Evolutionary conservation across 2,113 vertebrate species (phyloP), one percentile per base, ranked within the genome.

Genomic region (Carassius auratus): DNA sequence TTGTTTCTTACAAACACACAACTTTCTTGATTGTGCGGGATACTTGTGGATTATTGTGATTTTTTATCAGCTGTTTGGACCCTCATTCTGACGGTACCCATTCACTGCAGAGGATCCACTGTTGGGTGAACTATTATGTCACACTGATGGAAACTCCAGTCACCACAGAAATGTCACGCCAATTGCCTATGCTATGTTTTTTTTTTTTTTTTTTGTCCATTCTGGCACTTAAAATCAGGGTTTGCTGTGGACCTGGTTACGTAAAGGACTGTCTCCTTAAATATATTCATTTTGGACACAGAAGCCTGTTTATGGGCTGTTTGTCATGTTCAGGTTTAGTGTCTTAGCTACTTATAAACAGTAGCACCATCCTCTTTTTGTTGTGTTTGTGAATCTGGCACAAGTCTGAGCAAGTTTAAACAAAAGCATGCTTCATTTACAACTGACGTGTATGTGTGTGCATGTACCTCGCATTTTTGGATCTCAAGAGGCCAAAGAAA

Each of bases 321-420:
- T 30, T 23, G 23, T 38, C 68, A 19, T 19, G 15, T 55, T 55
- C 15, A 55, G 52, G 52, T 14, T 75, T 12, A 30, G 48, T 15
- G 74, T 74, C 19, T 23, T 42, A 76, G 42, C 45, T 2, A 1
- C n/a, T 48, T 75, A 75, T 48, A 50, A 75, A 75, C 45, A 13
- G n/a, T 23, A 75, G 5, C 10, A 3, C n/a, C 42, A 26, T 26
- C n/a, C 21, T 0, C n/a, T 75, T 75, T 48, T 75, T 50, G 33
- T 21, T 30, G 8, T 17, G 7, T 36, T 36, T 78, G 55, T 14
- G 59, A n/a, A 61, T 78, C 55, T 61, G 55, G 76, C 33, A 42
- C 57, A 61, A 78, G 76, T 23, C 19, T 78, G 19, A 78, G 30
- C 76, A 78, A 61, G 76, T 61, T 61, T 61, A n/a, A n/a, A 38